Evolutionary conservation across 2,113 vertebrate genomes (phyloP).

Genomic region (Alethe diademata): DNA sequence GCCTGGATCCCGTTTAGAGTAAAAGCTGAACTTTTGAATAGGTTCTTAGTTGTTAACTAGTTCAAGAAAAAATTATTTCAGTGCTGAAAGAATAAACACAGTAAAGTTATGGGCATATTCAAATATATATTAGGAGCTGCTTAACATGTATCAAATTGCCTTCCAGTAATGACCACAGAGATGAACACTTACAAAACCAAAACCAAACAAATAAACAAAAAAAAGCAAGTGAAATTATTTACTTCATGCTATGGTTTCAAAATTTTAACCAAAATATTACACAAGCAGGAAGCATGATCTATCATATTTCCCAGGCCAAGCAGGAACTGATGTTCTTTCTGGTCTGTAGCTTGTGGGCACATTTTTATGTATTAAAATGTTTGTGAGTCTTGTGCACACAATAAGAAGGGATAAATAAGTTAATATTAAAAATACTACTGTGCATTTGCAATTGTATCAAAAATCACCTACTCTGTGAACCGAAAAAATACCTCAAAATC

Average conservation of each 20-base stretch:
- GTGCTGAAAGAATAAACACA: background rate
- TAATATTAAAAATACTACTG: background rate
- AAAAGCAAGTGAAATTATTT: background rate
- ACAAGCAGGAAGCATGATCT: background rate
- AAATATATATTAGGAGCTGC: background rate
- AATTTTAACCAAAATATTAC: background rate
- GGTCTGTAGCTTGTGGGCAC: background rate
- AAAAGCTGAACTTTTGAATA: background rate
- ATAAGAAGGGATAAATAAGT: background rate
- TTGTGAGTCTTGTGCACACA: background rate
- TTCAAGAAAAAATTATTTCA: background rate
- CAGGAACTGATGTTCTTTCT: background rate
- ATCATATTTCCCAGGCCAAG: background rate
- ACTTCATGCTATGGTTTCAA: background rate
- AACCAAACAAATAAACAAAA: background rate
- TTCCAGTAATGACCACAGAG: constrained; percentile 27
- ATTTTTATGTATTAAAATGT: background rate
- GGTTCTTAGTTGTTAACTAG: background rate
- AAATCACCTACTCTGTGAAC: background rate
- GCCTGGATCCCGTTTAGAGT: background rate
- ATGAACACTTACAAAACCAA: background rate
- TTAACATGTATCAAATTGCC: background rate
- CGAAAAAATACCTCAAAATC: background rate
- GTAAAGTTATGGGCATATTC: background rate
- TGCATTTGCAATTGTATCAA: background rate